phyloP scores from a whole-genome alignment of 2,113 vertebrate species.

The Sinocyclocheilus anophthalmus region DNA sequence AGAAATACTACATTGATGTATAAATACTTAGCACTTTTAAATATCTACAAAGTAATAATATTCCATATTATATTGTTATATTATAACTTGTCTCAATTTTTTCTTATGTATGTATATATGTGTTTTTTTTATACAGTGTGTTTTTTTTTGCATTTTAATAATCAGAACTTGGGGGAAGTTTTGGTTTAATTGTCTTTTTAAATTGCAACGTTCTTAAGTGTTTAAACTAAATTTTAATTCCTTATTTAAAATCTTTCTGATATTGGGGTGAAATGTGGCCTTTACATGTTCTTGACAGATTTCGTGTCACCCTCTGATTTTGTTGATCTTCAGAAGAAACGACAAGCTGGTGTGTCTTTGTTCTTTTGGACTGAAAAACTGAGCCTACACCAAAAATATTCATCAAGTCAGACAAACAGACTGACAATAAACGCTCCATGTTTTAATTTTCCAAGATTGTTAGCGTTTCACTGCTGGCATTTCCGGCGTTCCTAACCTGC shows the following conservation, averaged over 20 bases:
- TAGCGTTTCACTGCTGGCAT: slow-evolving; percentile 42
- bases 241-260: background rate
- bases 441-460: slow-evolving; percentile 42
- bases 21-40: too few relatives aligned
- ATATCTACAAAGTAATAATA: too few relatives aligned
- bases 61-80: too few relatives aligned
- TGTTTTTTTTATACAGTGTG: too few relatives aligned
- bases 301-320: background rate
- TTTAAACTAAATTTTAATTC: too few relatives aligned
- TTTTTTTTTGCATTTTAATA: too few relatives aligned
- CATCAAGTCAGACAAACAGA: background rate
- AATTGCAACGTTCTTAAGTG: background rate
- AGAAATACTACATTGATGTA: too few relatives aligned
- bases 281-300: background rate
- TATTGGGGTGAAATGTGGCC: background rate
- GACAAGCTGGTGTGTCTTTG: too few relatives aligned
- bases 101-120: too few relatives aligned
- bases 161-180: background rate
- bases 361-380: too few relatives aligned
- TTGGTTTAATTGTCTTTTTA: background rate
- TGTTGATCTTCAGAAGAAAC: too few relatives aligned
- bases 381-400: background rate
- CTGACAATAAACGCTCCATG: background rate
- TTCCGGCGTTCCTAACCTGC: slow-evolving; percentile 47
- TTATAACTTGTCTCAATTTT: background rate